Evolutionary conservation across 1,140 invertebrate species (phyloP).

Genomic region (Ylistrum balloti): DNA sequence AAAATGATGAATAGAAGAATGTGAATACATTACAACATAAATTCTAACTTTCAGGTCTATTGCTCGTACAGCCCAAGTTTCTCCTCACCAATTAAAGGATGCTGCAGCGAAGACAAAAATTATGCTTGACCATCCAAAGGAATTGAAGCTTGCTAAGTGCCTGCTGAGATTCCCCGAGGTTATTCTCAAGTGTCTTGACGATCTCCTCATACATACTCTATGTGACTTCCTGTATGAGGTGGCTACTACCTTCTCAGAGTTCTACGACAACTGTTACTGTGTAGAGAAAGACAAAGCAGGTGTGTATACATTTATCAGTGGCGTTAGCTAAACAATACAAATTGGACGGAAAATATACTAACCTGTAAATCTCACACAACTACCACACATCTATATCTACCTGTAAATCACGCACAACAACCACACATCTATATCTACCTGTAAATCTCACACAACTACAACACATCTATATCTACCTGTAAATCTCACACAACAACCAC

Average conservation of each 20-base stretch:
- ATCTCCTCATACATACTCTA: slow-evolving; percentile 93
- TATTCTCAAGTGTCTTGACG: slow-evolving; percentile 91
- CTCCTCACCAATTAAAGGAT: slow-evolving; percentile 85
- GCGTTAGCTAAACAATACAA: too few species aligned
- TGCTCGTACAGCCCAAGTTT: slow-evolving; percentile 82
- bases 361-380: too few species aligned
- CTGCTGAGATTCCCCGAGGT: slow-evolving; percentile 92
- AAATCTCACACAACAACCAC: too few species aligned
- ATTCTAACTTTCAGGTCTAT: slow-evolving; percentile 74
- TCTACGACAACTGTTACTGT: slow-evolving; percentile 99
- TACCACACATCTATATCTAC: too few species aligned
- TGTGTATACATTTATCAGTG: slow-evolving; percentile 63
- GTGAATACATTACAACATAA: too few species aligned
- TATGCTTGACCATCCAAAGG: slow-evolving; percentile 93
- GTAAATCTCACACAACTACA: too few species aligned
- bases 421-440: too few species aligned
- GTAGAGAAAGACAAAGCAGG: slow-evolving; percentile 89
- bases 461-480: too few species aligned
- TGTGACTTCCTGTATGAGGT: slow-evolving; percentile 99
- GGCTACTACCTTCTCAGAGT: slow-evolving; percentile 95
- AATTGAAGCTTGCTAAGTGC: slow-evolving; percentile 96
- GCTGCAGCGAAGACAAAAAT: slow-evolving; percentile 85
- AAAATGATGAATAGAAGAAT: too few species aligned
- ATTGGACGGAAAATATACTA: too few species aligned
- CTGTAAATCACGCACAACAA: too few species aligned